Conservation (phyloP, 2,888 invertebrate genomes). For the Cepaea hortensis region DNA sequence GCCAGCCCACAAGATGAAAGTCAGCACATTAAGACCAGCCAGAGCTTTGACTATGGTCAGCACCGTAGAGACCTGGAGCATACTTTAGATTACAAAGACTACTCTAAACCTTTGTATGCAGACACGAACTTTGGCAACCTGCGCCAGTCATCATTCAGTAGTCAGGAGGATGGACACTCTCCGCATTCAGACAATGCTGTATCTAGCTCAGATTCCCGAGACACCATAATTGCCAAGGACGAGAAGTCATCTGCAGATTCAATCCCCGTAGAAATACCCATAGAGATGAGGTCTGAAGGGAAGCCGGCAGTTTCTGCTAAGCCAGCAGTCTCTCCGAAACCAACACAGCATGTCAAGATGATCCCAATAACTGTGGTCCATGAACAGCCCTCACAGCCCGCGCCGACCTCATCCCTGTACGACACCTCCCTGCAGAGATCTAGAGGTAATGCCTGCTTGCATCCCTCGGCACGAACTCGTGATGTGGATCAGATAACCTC, state of each 20-base stretch:
- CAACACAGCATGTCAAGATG: constrained; percentile 35
- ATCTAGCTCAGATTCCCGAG: constrained; percentile 56
- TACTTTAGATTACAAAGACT: constrained; percentile 52
- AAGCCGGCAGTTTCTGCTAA: background rate
- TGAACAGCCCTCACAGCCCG: constrained; percentile 47
- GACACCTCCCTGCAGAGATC: background rate
- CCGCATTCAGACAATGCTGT: constrained; percentile 54
- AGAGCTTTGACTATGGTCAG: constrained; percentile 45
- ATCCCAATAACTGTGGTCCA: constrained; percentile 57
- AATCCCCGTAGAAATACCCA: constrained; percentile 36
- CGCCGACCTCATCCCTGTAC: background rate
- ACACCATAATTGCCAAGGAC: constrained; percentile 56
- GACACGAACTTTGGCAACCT: constrained; percentile 51
- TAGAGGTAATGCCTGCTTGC: constrained; percentile 16
- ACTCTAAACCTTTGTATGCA: constrained; percentile 54
- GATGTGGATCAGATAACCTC: background rate
- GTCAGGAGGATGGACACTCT: constrained; percentile 50
- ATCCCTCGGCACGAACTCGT: background rate
- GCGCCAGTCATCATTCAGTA: constrained; percentile 20
- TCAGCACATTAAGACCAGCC: constrained; percentile 33
- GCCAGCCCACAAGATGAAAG: constrained; percentile 14
- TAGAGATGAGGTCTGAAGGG: constrained; percentile 39
- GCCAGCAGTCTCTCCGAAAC: constrained; percentile 10
- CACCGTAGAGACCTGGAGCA: constrained; percentile 49
- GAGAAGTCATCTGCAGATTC: constrained; percentile 43